Evolutionary conservation across 2,888 invertebrate genomes (phyloP).

Genomic region (Calameuta pallipes): DNA sequence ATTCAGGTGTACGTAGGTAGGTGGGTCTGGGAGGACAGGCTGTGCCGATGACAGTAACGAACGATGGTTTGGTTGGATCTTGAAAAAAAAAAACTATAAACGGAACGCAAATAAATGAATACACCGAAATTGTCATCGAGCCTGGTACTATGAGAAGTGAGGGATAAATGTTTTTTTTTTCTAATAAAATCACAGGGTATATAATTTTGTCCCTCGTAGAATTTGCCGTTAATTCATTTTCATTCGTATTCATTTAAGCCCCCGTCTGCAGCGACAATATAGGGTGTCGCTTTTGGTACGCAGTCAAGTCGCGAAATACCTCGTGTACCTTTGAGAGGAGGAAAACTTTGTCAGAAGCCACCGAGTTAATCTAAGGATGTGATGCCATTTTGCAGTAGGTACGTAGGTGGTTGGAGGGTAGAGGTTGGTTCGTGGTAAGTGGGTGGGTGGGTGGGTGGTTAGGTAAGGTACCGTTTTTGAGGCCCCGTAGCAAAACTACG

Average conservation of each 20-base stretch:
- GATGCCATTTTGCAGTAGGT: conserved; percentile 17
- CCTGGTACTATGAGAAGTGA: background rate
- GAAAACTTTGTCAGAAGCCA: conserved; percentile 38
- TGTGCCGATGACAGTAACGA: conserved; percentile 23
- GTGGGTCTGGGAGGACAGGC: background rate
- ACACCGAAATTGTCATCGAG: background rate
- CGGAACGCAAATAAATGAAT: background rate
- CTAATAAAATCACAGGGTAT: background rate
- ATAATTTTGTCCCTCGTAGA: background rate
- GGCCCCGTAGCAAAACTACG: too few relatives aligned
- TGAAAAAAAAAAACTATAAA: background rate
- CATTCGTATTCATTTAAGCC: background rate
- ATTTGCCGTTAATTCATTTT: background rate
- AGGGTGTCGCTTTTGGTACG: background rate
- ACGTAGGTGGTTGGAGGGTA: too few relatives aligned
- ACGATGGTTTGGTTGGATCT: conserved; percentile 22
- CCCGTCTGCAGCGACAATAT: background rate
- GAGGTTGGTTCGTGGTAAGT: too few relatives aligned
- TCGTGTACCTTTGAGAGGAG: conserved; percentile 24
- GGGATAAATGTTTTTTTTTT: background rate
- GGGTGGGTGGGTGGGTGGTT: too few relatives aligned
- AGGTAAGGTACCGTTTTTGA: background rate
- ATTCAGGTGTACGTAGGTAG: background rate
- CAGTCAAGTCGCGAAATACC: background rate
- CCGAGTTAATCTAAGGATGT: conserved; percentile 46